Conservation (phyloP, 2,113 vertebrate species). For the Engystomops pustulosus region DNA sequence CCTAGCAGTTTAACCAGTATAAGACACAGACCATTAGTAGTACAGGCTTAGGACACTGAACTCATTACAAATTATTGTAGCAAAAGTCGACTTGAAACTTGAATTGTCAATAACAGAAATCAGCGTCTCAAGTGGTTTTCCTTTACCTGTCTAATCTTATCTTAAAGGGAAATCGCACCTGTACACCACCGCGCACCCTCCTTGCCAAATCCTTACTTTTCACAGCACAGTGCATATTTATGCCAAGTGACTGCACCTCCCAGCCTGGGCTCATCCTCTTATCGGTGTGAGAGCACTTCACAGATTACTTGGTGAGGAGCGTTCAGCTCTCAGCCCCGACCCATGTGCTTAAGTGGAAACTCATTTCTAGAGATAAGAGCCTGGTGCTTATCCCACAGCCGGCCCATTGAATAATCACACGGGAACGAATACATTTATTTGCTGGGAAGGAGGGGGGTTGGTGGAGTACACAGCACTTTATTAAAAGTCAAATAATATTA, state of each 20-base stretch:
- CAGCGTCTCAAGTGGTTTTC: background rate
- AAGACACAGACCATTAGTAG: no score
- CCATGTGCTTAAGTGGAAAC: slow-evolving; percentile 52
- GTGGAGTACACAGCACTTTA: background rate
- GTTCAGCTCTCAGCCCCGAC: slow-evolving; percentile 11
- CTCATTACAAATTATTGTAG: no score
- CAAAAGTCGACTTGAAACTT: no score
- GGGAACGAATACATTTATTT: background rate
- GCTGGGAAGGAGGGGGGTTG: no score
- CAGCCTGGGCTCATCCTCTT: slow-evolving; percentile 32
- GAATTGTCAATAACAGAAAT: no score
- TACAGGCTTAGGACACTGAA: no score
- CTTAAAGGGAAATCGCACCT: background rate
- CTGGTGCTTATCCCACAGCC: background rate
- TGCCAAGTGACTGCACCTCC: slow-evolving; percentile 3
- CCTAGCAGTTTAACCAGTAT: no score
- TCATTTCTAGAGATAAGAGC: slow-evolving; percentile 46
- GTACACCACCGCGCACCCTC: background rate
- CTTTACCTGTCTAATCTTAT: background rate
- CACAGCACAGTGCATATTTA: background rate
- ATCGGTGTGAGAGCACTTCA: slow-evolving; percentile 50
- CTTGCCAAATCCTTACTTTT: background rate
- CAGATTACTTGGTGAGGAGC: slow-evolving; percentile 44
- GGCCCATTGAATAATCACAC: slow-evolving; percentile 11
- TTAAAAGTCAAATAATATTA: background rate